phyloP scores from a whole-genome alignment of 2,797 vertebrate genomes.

The Typhlichthys subterraneus region DNA sequence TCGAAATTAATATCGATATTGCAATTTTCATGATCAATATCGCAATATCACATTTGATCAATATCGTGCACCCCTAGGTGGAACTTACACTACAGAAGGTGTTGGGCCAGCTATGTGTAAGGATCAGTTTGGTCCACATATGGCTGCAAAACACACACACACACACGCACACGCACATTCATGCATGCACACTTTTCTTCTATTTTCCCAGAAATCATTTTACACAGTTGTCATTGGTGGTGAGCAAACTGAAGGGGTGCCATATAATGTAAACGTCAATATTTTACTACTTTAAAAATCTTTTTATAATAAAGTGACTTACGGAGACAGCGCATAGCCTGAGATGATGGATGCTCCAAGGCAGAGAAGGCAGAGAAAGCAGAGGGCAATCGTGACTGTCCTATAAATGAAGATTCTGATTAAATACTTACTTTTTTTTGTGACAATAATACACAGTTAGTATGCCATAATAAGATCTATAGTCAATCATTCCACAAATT shows the following conservation, averaged over 20 bases:
- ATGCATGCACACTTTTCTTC: not conserved
- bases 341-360: conserved; percentile 47
- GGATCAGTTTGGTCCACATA: conserved; percentile 77
- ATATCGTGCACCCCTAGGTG: too few relatives aligned
- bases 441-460: not conserved
- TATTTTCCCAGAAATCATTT: not conserved
- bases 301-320: conserved; percentile 35
- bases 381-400: conserved; percentile 48
- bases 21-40: too few relatives aligned
- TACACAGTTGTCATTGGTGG: too few relatives aligned
- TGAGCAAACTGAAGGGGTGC: too few relatives aligned
- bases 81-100: conserved; percentile 78
- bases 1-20: too few relatives aligned
- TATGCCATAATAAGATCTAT: not conserved
- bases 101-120: conserved; percentile 82
- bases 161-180: too few relatives aligned
- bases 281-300: too few relatives aligned
- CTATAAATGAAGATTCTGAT: conserved; percentile 30
- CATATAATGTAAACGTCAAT: too few relatives aligned
- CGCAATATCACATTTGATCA: too few relatives aligned
- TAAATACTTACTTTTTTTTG: too few relatives aligned
- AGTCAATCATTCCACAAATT: not conserved
- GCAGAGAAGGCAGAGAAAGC: conserved; percentile 56
- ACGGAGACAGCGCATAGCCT: conserved; percentile 49
- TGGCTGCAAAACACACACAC: conserved; percentile 58